Percentiles rank a stretch among this genome's conserved stretches.
Conservation (phyloP, 2,888 invertebrate species). For the Orthosia cruda region DNA sequence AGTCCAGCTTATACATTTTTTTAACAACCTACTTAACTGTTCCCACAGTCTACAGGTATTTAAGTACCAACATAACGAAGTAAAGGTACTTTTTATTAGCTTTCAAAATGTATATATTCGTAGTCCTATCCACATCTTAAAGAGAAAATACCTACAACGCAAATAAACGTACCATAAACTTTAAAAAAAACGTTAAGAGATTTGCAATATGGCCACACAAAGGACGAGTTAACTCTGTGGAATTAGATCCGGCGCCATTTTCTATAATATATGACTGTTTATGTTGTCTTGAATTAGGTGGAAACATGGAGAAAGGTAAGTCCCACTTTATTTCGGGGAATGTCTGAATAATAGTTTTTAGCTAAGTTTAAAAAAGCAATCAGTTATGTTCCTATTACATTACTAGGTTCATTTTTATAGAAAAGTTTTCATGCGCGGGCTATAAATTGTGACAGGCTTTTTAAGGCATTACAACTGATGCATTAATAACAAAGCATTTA, state of each 20-base stretch:
- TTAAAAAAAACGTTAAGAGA: constrained; percentile 18
- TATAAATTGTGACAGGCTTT: no score
- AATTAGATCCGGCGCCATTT: constrained; percentile 23
- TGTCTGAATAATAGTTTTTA: not conserved
- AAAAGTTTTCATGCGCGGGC: no score
- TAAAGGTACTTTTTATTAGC: no score
- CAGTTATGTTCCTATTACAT: not conserved
- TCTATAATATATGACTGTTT: constrained; percentile 5
- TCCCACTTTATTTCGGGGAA: not conserved
- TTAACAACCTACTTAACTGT: no score
- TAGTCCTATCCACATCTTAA: no score
- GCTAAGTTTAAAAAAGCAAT: not conserved
- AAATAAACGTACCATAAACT: constrained; percentile 21
- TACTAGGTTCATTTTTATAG: no score
- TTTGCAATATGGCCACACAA: constrained; percentile 41
- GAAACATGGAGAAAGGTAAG: not conserved
- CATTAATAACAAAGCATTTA: not conserved
- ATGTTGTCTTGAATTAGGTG: constrained; percentile 4
- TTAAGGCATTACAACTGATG: not conserved
- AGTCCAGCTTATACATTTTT: no score
- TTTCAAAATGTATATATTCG: no score
- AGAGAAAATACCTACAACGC: not conserved
- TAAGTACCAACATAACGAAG: no score
- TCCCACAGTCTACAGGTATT: no score
- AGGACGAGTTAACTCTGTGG: constrained; percentile 12